phyloP scores from a whole-genome alignment of 1,140 invertebrate species.

The Lepidurus arcticus region DNA sequence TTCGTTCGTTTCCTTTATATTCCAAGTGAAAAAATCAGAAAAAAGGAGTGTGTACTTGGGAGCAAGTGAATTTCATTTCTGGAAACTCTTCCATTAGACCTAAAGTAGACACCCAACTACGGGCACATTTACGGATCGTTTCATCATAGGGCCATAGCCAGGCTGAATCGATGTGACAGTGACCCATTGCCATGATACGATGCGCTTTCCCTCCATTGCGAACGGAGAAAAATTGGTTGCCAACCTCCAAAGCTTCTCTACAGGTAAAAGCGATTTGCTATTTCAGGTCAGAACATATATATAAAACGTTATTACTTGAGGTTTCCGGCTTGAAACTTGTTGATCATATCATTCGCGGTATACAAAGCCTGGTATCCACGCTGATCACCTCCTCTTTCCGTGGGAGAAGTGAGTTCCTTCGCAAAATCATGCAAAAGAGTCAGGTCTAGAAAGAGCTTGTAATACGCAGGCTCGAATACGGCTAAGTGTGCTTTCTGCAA shows the following conservation, averaged over 20 bases:
- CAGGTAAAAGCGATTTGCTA: constrained; percentile 35
- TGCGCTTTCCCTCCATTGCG: constrained; percentile 49
- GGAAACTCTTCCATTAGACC: constrained; percentile 51
- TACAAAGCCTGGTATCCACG: constrained; percentile 50
- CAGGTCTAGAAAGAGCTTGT: constrained; percentile 48
- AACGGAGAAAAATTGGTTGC: constrained; percentile 46
- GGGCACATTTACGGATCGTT: constrained; percentile 52
- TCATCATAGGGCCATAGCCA: constrained; percentile 56
- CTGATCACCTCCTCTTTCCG: constrained; percentile 41
- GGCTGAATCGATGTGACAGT: constrained; percentile 55
- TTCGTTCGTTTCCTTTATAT: background rate
- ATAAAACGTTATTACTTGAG: constrained; percentile 33
- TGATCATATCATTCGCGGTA: constrained; percentile 51
- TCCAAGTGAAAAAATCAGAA: constrained; percentile 31
- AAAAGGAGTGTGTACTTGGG: constrained; percentile 45
- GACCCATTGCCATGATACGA: constrained; percentile 50
- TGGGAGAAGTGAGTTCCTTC: constrained; percentile 41
- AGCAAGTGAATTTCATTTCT: constrained; percentile 50
- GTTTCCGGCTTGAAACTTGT: constrained; percentile 40
- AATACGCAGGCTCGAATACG: constrained; percentile 46
- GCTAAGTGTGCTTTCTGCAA: constrained; percentile 46
- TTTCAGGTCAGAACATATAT: constrained; percentile 36
- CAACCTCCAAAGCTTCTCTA: constrained; percentile 45
- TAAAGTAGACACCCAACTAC: constrained; percentile 50
- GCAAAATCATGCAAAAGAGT: constrained; percentile 46